Conservation (phyloP, 1,140 invertebrate species). For the Geopemphigus sp. region DNA sequence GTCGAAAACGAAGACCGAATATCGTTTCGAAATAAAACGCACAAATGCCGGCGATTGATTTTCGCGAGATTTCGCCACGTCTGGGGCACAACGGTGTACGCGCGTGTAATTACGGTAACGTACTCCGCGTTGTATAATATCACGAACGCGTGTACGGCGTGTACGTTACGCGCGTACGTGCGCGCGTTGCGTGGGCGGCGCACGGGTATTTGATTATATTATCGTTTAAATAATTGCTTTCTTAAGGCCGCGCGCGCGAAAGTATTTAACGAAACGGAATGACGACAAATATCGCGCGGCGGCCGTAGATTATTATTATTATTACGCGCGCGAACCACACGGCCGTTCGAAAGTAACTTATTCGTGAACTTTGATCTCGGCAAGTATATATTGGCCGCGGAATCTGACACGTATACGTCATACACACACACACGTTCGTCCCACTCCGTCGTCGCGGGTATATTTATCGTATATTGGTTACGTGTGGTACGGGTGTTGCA, state of each 20-base stretch:
- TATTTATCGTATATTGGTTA: background rate
- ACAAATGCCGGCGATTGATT: no score
- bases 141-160: background rate
- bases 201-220: constrained; percentile 1
- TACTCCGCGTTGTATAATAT: no score
- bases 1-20: no score
- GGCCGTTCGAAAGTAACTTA: constrained; percentile 37
- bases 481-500: no score
- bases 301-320: background rate
- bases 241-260: constrained; percentile 7
- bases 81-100: no score
- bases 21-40: no score
- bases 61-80: no score
- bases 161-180: background rate
- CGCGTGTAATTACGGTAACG: no score
- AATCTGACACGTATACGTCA: no score
- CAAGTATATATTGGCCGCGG: no score
- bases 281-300: background rate
- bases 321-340: background rate
- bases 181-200: no score
- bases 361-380: constrained; percentile 27
- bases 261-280: constrained; percentile 12
- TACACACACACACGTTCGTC: no score
- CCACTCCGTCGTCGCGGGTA: background rate
- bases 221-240: constrained; percentile 19